Base-by-base conservation (phyloP, 2,113 vertebrate species). In the Chitala chitala region DNA sequence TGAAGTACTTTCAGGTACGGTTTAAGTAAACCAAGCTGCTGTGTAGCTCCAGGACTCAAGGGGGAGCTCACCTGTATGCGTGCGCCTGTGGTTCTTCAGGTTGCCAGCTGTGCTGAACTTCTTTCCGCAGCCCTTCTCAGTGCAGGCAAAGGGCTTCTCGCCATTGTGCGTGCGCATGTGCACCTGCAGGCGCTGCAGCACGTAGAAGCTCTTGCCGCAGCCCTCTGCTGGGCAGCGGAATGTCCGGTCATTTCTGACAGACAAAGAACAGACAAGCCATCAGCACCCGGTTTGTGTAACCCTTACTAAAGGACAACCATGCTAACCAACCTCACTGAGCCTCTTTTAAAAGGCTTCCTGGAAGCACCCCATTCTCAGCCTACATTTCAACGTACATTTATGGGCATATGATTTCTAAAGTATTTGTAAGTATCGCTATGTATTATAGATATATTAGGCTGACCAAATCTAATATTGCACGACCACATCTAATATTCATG, bases 91-190 rank as follows among this genome's bases (percentile, higher is more conserved):
- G 86, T 99, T 99, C 92, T 99, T 99, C 81, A 99, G 82, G 86
- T 99, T 99, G 48, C 97, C 96, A 51, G 97, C 97, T 3, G 97
- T 99, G 61, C 95, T 98, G 86, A 99, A 99, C 84, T 93, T 96
- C 84, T 98, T 98, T 50, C 93, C 94, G 74, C 97, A 99, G 86
- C 92, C 93, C 54, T 94, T 88, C 86, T 98, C 94, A 0, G 89
- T 92, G 86, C 97, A 99, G 83, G 93, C 90, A 81, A 95, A 99
- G 31, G 97, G 97, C 77, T 98, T 98, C 87, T 99, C 96, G 3
- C 96, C 96, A 20, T 95, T 99, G 83, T 99, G 97, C n/a, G 94
- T 99, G 82, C 96, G 92, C 97, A 98, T 98, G 90, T 99, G 97
- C 48, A 99, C 97, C 84, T 98, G 98, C 80, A 99, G 88, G 81